Percentiles rank a stretch among this genome's conserved stretches.
These are phyloP conservation scores for Ceryle rudis DNA, from an alignment of 2,797 vertebrate genomes.

Conservation along the genomic window DNA sequence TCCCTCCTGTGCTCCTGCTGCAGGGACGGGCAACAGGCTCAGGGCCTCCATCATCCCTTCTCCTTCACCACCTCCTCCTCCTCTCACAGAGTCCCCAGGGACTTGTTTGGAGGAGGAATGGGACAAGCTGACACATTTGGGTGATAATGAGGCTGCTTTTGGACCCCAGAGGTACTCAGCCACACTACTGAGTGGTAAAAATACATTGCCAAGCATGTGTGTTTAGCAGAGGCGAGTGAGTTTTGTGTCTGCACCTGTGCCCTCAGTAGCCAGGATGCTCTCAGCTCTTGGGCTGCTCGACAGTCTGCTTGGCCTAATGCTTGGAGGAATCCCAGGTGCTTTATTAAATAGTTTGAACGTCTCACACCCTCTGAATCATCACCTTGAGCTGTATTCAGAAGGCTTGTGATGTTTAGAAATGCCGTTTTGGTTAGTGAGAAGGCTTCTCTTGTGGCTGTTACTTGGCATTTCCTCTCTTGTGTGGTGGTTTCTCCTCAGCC, in stretches of 20 bases:
- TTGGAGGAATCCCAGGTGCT: background rate
- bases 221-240: background rate
- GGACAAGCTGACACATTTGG: background rate
- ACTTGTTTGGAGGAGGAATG: background rate
- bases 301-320: background rate
- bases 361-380: background rate
- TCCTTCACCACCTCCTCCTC: background rate
- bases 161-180: background rate
- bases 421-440: background rate
- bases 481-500: background rate
- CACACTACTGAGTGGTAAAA: background rate
- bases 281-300: background rate
- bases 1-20: background rate
- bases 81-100: background rate
- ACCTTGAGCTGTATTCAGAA: background rate
- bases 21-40: background rate
- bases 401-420: background rate
- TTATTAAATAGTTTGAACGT: slow-evolving; percentile 2
- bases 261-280: background rate
- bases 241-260: background rate
- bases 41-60: background rate
- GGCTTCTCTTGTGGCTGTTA: background rate
- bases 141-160: background rate
- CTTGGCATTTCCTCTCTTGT: background rate
- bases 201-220: background rate